phyloP scores from a whole-genome alignment of 2,797 vertebrate genomes.

The Ctenochaetus hawaiiensis region DNA sequence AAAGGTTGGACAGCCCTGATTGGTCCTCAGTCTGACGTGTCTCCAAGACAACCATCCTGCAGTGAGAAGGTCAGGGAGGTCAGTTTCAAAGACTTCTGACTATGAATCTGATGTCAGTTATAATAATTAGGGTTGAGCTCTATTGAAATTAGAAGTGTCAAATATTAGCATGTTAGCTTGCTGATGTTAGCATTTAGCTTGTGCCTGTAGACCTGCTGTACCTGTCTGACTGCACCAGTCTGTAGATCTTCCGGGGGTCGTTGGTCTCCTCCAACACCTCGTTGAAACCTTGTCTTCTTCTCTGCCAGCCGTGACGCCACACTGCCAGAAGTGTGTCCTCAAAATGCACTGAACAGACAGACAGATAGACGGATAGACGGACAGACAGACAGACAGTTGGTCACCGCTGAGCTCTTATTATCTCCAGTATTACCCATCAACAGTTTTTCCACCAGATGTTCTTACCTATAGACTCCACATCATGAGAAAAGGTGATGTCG shows the following conservation, averaged over 20 bases:
- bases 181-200: no score
- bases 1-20: conserved; percentile 88
- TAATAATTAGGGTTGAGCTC: no score
- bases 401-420: not conserved
- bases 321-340: conserved; percentile 87
- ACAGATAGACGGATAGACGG: conserved; percentile 6
- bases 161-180: no score
- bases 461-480: conserved; percentile 90
- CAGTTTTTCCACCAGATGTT: not conserved
- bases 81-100: not conserved
- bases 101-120: no score
- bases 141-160: no score
- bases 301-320: conserved; percentile 92
- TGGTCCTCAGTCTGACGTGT: conserved; percentile 84
- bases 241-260: conserved; percentile 86
- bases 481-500: conserved; percentile 82
- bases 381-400: not conserved
- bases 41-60: conserved; percentile 90
- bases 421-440: fast-evolving
- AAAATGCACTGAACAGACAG: conserved; percentile 76
- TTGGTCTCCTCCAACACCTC: conserved; percentile 86
- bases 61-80: conserved; percentile 25
- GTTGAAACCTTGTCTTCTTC: conserved; percentile 79
- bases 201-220: conserved; percentile 49
- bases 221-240: conserved; percentile 89